These are phyloP conservation scores for Brachionus calyciflorus DNA, from an alignment of 1,140 invertebrate species.

Conservation along the genomic window DNA sequence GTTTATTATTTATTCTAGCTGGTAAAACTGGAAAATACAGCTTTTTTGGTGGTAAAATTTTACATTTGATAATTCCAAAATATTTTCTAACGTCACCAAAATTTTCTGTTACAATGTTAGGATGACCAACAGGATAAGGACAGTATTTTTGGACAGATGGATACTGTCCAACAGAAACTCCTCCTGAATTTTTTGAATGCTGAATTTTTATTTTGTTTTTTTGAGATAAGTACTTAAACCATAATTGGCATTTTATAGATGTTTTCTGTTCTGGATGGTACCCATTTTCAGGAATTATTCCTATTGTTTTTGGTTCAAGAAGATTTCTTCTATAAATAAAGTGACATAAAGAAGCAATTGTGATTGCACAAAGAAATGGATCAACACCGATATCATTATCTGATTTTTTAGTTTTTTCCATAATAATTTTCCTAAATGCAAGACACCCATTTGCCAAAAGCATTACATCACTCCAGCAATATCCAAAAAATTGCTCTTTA, in stretches of 20 bases:
- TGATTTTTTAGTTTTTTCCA: too few species aligned
- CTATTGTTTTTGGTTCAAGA: slow-evolving; percentile 41
- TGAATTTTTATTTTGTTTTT: background rate
- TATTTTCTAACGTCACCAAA: slow-evolving; percentile 48
- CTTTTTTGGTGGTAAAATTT: too few species aligned
- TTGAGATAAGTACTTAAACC: slow-evolving; percentile 40
- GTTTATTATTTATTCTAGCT: too few species aligned
- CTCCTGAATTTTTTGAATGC: background rate
- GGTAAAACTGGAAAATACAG: slow-evolving; percentile 41
- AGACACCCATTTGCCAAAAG: too few species aligned
- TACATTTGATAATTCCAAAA: slow-evolving; percentile 47
- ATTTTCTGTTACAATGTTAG: slow-evolving; percentile 52
- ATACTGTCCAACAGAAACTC: slow-evolving; percentile 46
- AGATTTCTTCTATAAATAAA: background rate
- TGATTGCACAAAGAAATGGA: too few species aligned
- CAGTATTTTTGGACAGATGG: slow-evolving; percentile 47
- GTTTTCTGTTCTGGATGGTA: slow-evolving; percentile 12
- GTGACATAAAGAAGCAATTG: slow-evolving; percentile 1
- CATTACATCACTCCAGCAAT: background rate
- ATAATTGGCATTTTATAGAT: background rate
- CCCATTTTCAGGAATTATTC: slow-evolving; percentile 17
- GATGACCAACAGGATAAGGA: slow-evolving; percentile 56
- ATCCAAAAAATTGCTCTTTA: slow-evolving; percentile 1
- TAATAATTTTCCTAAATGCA: too few species aligned
- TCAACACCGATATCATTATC: too few species aligned